These are phyloP conservation scores for Sphinx pinastri DNA, from an alignment of 2,888 invertebrate genomes.

Conservation along the genomic window DNA sequence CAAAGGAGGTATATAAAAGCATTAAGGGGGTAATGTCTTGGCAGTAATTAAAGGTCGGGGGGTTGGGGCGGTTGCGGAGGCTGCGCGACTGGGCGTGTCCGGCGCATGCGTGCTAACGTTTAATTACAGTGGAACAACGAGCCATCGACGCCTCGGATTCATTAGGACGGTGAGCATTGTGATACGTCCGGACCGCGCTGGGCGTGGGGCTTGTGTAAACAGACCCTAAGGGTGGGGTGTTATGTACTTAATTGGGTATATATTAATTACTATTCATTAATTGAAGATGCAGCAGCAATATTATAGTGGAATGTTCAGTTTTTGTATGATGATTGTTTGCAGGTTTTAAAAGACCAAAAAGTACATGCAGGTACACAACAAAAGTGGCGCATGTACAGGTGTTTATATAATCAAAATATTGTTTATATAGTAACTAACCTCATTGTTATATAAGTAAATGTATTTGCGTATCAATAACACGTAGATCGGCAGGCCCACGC, in stretches of 20 bases:
- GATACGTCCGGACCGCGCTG: constrained; percentile 43
- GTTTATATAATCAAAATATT: neutral
- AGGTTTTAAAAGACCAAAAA: too few species aligned
- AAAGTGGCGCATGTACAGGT: too few species aligned
- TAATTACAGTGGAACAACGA: constrained; percentile 75
- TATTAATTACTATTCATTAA: neutral
- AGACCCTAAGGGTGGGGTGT: neutral
- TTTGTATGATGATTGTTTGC: too few species aligned
- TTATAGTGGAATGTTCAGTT: too few species aligned
- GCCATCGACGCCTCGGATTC: constrained; percentile 78
- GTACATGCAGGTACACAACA: too few species aligned
- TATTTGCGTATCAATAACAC: constrained; percentile 18
- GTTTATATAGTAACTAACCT: neutral
- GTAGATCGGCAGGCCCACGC: constrained; percentile 38
- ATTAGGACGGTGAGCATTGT: constrained; percentile 62
- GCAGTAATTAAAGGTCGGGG: constrained; percentile 75
- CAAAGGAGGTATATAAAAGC: constrained; percentile 61
- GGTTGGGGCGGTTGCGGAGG: constrained; percentile 60
- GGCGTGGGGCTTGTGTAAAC: constrained; percentile 31
- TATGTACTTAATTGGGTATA: neutral
- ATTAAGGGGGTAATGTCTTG: constrained; percentile 81
- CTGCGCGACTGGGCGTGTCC: constrained; percentile 79
- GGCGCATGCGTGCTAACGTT: constrained; percentile 74
- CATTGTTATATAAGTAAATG: neutral
- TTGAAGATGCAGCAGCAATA: neutral